Conservation (phyloP, 2,888 invertebrate genomes). For the Sinopyrophorus schimmeli region DNA sequence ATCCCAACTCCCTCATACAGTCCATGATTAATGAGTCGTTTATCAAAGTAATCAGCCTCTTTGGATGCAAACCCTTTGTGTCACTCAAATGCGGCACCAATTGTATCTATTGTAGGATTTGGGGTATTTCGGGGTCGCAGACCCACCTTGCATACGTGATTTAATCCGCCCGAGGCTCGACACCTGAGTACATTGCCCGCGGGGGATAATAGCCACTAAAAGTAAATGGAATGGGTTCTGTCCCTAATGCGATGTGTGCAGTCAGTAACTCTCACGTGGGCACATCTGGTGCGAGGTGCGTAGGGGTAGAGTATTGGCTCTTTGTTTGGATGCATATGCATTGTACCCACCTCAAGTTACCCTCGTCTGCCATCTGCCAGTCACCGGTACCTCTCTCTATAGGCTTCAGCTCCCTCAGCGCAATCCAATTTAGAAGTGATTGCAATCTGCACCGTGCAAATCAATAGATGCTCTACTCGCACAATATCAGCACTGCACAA, state of each 20-base stretch:
- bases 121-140: conserved; percentile 26
- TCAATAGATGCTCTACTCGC: conserved; percentile 43
- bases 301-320: conserved; percentile 39
- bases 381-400: conserved; percentile 49
- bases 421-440: conserved; percentile 56
- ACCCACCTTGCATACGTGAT: conserved; percentile 47
- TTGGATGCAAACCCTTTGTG: conserved; percentile 43
- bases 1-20: conserved; percentile 19
- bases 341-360: conserved; percentile 56
- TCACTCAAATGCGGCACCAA: conserved; percentile 43
- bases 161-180: conserved; percentile 55
- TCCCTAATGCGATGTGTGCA: conserved; percentile 42
- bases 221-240: conserved; percentile 53
- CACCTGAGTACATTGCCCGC: conserved; percentile 57
- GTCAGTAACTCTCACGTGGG: conserved; percentile 46
- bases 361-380: conserved; percentile 57
- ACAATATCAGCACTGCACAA: conserved; percentile 30
- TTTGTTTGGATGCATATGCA: conserved; percentile 56
- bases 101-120: conserved; percentile 48
- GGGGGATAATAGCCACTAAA: conserved; percentile 54
- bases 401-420: conserved; percentile 43
- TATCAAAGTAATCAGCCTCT: conserved; percentile 55
- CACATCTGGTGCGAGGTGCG: conserved; percentile 54
- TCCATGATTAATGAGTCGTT: conserved; percentile 53
- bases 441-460: conserved; percentile 52